Base-by-base conservation (phyloP, 2,113 vertebrate genomes). In the Pluvianellus socialis region DNA sequence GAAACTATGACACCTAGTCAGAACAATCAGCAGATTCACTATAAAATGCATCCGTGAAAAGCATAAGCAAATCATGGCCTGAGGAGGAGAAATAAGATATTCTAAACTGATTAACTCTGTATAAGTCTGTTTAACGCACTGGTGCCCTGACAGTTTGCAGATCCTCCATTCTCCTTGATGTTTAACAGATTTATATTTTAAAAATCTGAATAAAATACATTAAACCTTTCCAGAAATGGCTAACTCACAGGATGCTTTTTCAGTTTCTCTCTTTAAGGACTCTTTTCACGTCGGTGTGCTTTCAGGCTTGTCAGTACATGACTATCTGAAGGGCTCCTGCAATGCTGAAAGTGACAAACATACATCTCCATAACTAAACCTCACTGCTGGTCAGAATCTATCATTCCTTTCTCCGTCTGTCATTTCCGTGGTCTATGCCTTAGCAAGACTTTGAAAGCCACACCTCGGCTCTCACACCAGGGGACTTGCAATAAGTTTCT, bases 241-340 rank as follows among this genome's bases (percentile, higher is more conserved):
- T 59, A 71, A 68, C 50, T 38, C 33, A 67, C 27, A 47, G 81
- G 10, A 22, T 8, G 28, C 11, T 67, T 56, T 92, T 95, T 82
- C 80, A 85, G 40, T 79, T 96, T 71, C 61, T 66, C 30, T 65
- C 23, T 77, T 77, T 62, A 95, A 40, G 28, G 32, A 52, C 24
- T 35, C 28, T 50, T 92, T 58, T 42, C 47, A 87, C 1, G 0
- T 85, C 70, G 35, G 21, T 50, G 55, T 85, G 52, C 71, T 72
- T 88, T 95, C 80, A 79, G 68, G 56, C 76, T 80, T 95, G 73
- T 91, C 93, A 79, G 55, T 75, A 81, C 50, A 21, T 52, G 77
- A 66, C 80, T 91, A 26, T 59, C 35, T 81, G 61, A 80, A 92
- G 70, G 44, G 47, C n/a, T 83, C 28, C 63, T 79, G 86, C 55